Conservation (phyloP, 2,113 vertebrate genomes). For the Ammodytes dubius region DNA sequence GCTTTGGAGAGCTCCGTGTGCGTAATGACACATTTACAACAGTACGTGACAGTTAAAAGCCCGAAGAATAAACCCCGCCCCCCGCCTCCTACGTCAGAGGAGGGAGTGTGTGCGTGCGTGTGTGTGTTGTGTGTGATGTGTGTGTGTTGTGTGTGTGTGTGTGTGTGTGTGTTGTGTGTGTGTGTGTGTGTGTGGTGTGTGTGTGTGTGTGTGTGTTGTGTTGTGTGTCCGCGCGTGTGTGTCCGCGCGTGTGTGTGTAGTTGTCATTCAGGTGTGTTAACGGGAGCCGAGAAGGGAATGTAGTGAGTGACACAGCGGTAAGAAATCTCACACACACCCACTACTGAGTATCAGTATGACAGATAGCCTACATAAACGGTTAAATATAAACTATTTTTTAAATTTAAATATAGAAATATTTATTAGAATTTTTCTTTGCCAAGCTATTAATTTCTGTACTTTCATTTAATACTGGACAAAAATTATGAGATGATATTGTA, state of each 20-base stretch:
- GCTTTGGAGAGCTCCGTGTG: constrained; percentile 33
- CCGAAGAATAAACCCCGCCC: constrained; percentile 59
- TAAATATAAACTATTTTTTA: background rate
- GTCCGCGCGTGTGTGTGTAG: background rate
- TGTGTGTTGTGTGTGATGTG: constrained; percentile 1
- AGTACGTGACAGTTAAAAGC: constrained; percentile 39
- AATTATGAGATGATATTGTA: background rate
- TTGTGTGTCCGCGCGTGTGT: background rate
- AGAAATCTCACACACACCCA: constrained; percentile 40
- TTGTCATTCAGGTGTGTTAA: constrained; percentile 40
- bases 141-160: background rate
- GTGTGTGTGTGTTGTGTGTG: constrained; percentile 35
- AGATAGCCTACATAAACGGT: background rate
- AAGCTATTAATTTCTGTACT: background rate
- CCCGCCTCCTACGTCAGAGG: background rate
- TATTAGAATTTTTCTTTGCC: background rate
- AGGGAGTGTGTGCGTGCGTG: constrained; percentile 28
- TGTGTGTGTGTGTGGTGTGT: constrained; percentile 33
- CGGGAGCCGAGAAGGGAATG: background rate
- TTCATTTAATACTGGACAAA: background rate
- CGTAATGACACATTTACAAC: constrained; percentile 30
- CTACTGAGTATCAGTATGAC: constrained; percentile 39
- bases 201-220: constrained; percentile 15
- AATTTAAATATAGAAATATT: background rate
- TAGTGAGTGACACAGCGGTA: constrained; percentile 64